Percentiles rank a stretch among this genome's conserved stretches.
phyloP scores from a whole-genome alignment of 2,113 vertebrate genomes.

The Okapia johnstoni region DNA sequence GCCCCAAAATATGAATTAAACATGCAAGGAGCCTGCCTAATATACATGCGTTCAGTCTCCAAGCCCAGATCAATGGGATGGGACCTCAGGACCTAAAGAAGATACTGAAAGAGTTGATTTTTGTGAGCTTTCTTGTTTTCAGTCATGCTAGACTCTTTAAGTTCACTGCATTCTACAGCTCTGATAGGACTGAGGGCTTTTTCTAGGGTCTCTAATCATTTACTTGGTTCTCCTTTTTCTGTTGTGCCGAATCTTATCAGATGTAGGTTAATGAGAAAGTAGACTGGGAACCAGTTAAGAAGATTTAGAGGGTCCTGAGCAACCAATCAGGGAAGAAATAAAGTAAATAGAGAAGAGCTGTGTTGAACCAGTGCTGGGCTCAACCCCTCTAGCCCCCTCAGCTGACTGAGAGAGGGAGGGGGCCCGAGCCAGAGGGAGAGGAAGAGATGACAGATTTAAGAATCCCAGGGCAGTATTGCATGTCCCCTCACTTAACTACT shows the following conservation, averaged over 20 bases:
- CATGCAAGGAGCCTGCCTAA: constrained; percentile 26
- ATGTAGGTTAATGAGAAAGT: constrained; percentile 35
- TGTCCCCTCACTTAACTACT: constrained; percentile 22
- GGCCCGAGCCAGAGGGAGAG: not conserved
- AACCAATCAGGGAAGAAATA: not conserved
- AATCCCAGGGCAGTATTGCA: not conserved
- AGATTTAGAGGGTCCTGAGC: not conserved
- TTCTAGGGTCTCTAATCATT: not conserved
- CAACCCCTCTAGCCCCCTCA: not conserved
- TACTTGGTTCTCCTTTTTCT: not conserved
- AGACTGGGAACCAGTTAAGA: not conserved
- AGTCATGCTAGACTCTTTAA: not conserved
- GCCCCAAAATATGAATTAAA: constrained; percentile 23
- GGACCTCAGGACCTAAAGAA: not conserved
- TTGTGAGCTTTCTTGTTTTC: not conserved
- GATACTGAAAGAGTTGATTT: not conserved
- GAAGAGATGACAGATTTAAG: not conserved
- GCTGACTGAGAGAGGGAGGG: no score
- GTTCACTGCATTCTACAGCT: not conserved
- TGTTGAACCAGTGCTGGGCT: not conserved
- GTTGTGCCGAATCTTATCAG: constrained; percentile 4
- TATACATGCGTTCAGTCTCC: not conserved
- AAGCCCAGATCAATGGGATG: constrained; percentile 11
- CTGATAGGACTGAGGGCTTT: not conserved
- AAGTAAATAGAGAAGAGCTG: not conserved